Conservation (phyloP, 37 sponge, comb jelly and placozoan genomes). For the Hormiphora californensis region DNA sequence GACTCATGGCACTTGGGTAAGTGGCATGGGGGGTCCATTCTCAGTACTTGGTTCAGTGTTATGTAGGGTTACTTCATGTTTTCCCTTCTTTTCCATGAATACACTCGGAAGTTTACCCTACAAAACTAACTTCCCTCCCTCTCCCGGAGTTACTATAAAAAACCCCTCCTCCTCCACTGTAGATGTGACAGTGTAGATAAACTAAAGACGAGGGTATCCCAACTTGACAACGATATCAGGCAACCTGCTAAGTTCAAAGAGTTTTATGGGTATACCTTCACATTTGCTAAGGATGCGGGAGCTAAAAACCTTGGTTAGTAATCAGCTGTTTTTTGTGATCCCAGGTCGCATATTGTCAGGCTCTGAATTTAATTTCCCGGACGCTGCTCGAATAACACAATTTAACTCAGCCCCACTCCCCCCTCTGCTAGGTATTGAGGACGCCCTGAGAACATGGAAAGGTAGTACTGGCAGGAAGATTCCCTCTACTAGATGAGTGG, state of each 20-base stretch:
- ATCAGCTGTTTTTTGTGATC: neutral
- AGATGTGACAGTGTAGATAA: slow-evolving; percentile 91
- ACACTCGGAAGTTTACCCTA: no score
- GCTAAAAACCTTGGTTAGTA: slow-evolving; percentile 80
- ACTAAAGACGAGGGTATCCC: slow-evolving; percentile 63
- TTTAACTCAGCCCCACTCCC: no score
- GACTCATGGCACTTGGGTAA: slow-evolving; percentile 2
- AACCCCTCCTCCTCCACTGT: neutral
- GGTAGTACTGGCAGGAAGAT: slow-evolving; percentile 73
- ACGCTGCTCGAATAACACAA: no score
- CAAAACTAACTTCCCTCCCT: no score
- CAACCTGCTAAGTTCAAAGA: slow-evolving; percentile 83
- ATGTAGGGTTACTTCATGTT: no score
- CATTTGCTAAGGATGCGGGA: slow-evolving; percentile 91
- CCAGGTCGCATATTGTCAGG: neutral
- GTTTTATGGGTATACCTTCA: slow-evolving; percentile 91
- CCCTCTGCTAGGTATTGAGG: neutral
- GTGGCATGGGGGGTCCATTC: no score
- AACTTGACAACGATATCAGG: slow-evolving; percentile 73
- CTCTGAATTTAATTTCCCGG: neutral
- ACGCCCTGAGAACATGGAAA: slow-evolving; percentile 50
- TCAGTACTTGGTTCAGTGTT: no score
- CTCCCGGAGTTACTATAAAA: no score
- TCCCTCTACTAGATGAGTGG: slow-evolving; percentile 81
- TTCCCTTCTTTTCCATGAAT: no score